A percentile compares a stretch with the other conserved stretches of the same genome.
Evolutionary conservation across 2,113 vertebrate species (phyloP).

Genomic region (Elephas maximus): DNA sequence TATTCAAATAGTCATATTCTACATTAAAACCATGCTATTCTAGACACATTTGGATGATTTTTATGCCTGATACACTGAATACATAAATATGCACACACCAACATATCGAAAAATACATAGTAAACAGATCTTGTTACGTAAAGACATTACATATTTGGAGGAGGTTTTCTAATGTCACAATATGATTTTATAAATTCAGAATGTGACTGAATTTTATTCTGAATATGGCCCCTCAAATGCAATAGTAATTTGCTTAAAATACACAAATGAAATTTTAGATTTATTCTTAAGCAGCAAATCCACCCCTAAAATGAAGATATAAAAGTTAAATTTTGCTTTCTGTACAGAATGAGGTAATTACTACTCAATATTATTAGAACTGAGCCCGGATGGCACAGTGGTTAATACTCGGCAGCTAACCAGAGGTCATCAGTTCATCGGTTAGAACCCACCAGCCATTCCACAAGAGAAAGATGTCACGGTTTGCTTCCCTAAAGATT

Average conservation of each 20-base stretch:
- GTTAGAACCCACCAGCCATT: no score
- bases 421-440: no score
- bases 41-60: not conserved
- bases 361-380: not conserved
- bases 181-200: constrained; percentile 46
- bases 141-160: constrained; percentile 20
- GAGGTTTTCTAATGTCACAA: not conserved
- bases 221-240: not conserved
- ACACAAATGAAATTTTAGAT: constrained; percentile 59
- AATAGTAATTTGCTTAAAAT: constrained; percentile 63
- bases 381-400: no score
- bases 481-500: no score
- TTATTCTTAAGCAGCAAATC: constrained; percentile 33
- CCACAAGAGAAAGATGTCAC: no score
- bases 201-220: constrained; percentile 21
- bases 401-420: no score
- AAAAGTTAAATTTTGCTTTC: constrained; percentile 50
- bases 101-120: not conserved
- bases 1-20: not conserved
- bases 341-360: not conserved
- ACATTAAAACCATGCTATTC: not conserved
- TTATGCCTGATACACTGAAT: not conserved
- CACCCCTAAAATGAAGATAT: not conserved
- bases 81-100: not conserved
- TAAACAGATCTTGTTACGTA: not conserved